A percentile compares a stretch with the other conserved stretches of the same genome.
Evolutionary conservation across 2,113 vertebrate species (phyloP).

Genomic region (Paratilapia polleni): DNA sequence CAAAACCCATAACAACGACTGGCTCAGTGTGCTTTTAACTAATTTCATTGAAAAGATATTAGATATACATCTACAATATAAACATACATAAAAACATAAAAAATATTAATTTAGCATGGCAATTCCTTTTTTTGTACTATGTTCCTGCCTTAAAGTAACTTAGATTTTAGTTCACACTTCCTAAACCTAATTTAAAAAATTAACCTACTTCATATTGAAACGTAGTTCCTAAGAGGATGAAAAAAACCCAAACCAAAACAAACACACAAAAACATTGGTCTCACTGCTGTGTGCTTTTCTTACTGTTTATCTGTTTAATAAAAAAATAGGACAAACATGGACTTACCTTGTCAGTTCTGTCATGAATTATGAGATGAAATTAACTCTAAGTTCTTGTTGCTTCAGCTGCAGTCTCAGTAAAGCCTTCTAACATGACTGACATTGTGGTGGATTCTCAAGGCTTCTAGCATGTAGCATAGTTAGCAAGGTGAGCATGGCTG

Average conservation of each 20-base stretch:
- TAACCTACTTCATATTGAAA: background rate
- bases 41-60: too few species aligned
- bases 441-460: background rate
- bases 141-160: background rate
- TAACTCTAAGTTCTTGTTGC: background rate
- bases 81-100: too few species aligned
- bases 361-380: background rate
- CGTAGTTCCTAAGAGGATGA: background rate
- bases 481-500: slow-evolving; percentile 41
- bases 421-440: background rate
- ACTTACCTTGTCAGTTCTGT: background rate
- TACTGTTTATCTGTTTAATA: background rate
- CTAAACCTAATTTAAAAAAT: background rate
- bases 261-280: background rate
- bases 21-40: background rate
- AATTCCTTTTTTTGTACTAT: too few species aligned
- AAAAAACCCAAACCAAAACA: background rate
- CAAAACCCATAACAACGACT: background rate
- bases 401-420: background rate
- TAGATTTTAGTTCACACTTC: background rate
- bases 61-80: too few species aligned
- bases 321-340: background rate
- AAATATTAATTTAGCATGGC: too few species aligned
- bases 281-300: background rate
- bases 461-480: slow-evolving; percentile 22